Evolutionary conservation across 2,888 invertebrate genomes (phyloP), one percentile per base, ranked within the genome.

Genomic region (Zeuzera pyrina): DNA sequence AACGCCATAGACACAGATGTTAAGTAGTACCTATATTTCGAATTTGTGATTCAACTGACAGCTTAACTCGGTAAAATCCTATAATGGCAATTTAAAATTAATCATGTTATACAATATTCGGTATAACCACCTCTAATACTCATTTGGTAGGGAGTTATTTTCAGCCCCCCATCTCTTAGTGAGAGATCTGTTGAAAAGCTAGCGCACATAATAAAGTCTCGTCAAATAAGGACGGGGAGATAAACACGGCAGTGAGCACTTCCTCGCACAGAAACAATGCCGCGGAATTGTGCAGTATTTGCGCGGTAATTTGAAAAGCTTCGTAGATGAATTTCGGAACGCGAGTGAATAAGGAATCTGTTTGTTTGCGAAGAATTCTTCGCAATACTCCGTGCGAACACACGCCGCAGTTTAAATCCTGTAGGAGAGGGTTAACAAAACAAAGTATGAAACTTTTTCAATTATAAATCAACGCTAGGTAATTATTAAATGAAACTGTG

Each of bases 201-300:
- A 43, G 55, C 60, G 55, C 40, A 58, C 53, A 58, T 63, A 63
- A 66, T 65, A 57, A 59, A 65, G 57, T 58, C 55, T 57, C 50
- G 46, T 57, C 57, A 58, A 65, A 64, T 60, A 63, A 61, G 62
- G 51, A 52, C 45, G 55, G 5, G 43, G 50, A 55, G 58, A 63
- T 61, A 61, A 61, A 64, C 38, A 39, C 34, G 34, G 34, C 29
- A 34, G 40, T 38, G 33, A 34, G 30, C 21, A 26, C 35, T 23
- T 31, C 31, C 31, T 29, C 24, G 8, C 12, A 26, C 12, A 12
- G 26, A 33, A 31, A 33, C 33, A 33, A 58, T 60, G 47, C 45
- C 42, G 34, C 41, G 47, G 52, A 39, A 51, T 52, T 54, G 51
- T 44, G 46, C 45, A 42, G 38, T 59, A 50, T 66, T 64, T 58